Conservation (phyloP, 2,888 invertebrate genomes). For the Brachyopa scutellaris region DNA sequence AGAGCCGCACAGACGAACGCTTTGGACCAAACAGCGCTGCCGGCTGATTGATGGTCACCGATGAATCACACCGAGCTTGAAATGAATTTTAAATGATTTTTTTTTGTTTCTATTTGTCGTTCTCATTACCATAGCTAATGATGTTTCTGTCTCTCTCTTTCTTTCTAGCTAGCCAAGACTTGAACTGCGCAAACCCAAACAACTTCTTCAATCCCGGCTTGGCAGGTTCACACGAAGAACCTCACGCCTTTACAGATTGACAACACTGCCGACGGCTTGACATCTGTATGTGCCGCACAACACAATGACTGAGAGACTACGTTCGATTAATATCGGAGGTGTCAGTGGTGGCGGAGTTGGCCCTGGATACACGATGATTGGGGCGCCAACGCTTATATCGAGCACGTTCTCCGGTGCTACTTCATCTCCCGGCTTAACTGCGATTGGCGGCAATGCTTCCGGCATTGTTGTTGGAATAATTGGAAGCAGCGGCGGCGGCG, state of each 20-base stretch:
- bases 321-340: slow-evolving; percentile 69
- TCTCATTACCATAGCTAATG: slow-evolving; percentile 36
- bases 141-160: slow-evolving; percentile 15
- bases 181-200: not conserved
- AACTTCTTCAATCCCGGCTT: slow-evolving; percentile 21
- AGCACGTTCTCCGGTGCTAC: slow-evolving; percentile 75
- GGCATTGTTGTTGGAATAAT: slow-evolving; percentile 43
- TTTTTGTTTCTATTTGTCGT: not conserved
- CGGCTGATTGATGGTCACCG: slow-evolving; percentile 30
- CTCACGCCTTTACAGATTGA: not conserved
- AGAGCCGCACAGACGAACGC: slow-evolving; percentile 2
- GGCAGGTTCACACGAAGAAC: slow-evolving; percentile 2
- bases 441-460: slow-evolving; percentile 43
- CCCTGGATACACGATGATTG: slow-evolving; percentile 73
- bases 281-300: slow-evolving; percentile 57
- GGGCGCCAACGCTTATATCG: slow-evolving; percentile 77
- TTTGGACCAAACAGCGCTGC: not conserved
- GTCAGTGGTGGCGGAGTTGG: slow-evolving; percentile 53
- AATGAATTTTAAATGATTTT: not conserved
- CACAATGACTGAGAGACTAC: slow-evolving; percentile 66
- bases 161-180: slow-evolving; percentile 23
- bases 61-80: slow-evolving; percentile 15
- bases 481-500: slow-evolving; percentile 53
- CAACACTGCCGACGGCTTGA: slow-evolving; percentile 39
- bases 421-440: slow-evolving; percentile 66